Base-by-base conservation (phyloP, 1,140 invertebrate genomes). In the Venustaconcha ellipsiformis region DNA sequence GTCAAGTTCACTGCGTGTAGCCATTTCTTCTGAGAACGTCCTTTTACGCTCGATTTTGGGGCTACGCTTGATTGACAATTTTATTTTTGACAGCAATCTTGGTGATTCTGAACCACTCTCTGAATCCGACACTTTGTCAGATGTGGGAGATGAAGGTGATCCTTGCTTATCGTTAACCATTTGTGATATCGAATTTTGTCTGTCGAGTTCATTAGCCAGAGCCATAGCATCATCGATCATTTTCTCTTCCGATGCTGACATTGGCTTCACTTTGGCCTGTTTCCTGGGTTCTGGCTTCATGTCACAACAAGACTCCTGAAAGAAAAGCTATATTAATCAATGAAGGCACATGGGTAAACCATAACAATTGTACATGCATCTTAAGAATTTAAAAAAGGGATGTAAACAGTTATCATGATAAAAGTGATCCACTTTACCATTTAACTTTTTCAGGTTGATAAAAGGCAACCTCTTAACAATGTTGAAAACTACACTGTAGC, bases 161-260 rank as follows among this genome's bases (percentile, higher is more conserved):
- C 80, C 78, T 67, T 82, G 67, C 60, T 72, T 48, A 17, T 78
- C 8, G 18, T 64, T 57, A 12, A 75, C 67, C 76, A 79, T 78
- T 26, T 82, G 76, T 15, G 76, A 76, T 20, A 70, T 67, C 15
- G 70, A 79, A 20, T 64, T 72, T n/a, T 83, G 79, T 23, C 80
- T 67, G 0, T 95, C 96, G 72, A 98, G 92, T 90, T 98, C 96
- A 91, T 97, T 97, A 30, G 96, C 96, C 90, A 98, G 92, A 56
- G 95, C 96, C 78, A 98, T 97, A 11, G 97, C 97, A 63, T 95
- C 95, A 82, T 99, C 96, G 56, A 99, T 91, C n/a, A 95, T 96
- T 87, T 94, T 95, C 86, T 97, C 93, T 89, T 99, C 97, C 74
- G 96, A 94, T 0, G 96, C 95, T 26, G 97, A 98, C 90, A 99